phyloP scores from a whole-genome alignment of 2,113 vertebrate genomes.

The Zapornia atra region DNA sequence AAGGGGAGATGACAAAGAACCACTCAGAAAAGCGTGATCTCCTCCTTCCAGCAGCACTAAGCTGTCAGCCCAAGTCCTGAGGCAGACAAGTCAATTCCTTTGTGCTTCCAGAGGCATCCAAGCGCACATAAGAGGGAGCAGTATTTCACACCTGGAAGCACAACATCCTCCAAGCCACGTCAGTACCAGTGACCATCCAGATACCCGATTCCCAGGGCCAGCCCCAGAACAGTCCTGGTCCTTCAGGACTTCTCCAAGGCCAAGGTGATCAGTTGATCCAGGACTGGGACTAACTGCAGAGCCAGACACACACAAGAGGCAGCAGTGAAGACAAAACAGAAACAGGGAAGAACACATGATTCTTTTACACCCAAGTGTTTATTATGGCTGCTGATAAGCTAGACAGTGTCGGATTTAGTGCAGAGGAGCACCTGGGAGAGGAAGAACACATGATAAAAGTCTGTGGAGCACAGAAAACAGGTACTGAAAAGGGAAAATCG shows the following conservation, averaged over 20 bases:
- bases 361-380: not conserved
- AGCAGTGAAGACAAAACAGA: not conserved
- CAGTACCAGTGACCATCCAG: not conserved
- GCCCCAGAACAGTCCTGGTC: not conserved
- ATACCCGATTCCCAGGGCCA: not conserved
- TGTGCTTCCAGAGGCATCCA: rapidly evolving
- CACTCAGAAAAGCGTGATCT: rapidly evolving
- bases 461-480: not conserved
- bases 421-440: not conserved
- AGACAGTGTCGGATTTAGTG: not conserved
- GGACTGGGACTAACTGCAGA: not conserved
- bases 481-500: not conserved
- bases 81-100: not conserved
- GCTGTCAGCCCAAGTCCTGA: not conserved
- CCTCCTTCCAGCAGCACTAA: not conserved
- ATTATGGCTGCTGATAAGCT: not conserved
- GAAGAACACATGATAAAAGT: rapidly evolving
- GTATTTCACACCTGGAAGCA: not conserved
- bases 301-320: rapidly evolving
- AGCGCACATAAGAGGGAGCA: not conserved
- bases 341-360: not conserved
- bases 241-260: not conserved
- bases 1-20: not conserved
- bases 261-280: not conserved
- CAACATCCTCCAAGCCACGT: rapidly evolving